Evolutionary conservation across 2,888 invertebrate species (phyloP).

Genomic region (Pasiphila rectangulata): DNA sequence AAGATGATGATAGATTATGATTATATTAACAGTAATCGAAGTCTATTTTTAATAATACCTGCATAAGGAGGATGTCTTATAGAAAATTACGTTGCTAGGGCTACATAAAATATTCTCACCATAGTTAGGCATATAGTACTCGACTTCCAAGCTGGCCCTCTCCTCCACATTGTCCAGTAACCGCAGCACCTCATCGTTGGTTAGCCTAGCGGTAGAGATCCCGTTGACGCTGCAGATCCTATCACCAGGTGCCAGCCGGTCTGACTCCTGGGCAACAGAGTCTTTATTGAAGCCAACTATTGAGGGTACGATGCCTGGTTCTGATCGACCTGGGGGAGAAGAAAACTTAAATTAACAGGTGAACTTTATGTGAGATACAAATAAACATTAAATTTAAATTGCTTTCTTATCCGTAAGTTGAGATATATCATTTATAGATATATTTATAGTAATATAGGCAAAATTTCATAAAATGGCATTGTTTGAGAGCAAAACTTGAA

Average conservation of each 20-base stretch:
- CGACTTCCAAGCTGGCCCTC: constrained; percentile 89
- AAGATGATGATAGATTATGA: too few relatives aligned
- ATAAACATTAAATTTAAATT: neutral
- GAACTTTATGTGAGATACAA: neutral
- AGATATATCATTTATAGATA: too few relatives aligned
- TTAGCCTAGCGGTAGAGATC: constrained; percentile 86
- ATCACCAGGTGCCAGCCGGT: constrained; percentile 89
- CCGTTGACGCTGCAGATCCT: constrained; percentile 91
- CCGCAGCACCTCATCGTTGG: constrained; percentile 88
- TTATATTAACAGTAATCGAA: too few relatives aligned
- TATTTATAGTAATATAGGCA: too few relatives aligned
- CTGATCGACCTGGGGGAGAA: constrained; percentile 82
- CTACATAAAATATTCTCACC: constrained; percentile 80
- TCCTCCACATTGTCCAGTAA: constrained; percentile 87
- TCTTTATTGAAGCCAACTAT: constrained; percentile 86
- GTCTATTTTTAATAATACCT: too few relatives aligned
- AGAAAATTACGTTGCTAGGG: too few relatives aligned
- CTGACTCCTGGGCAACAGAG: constrained; percentile 86
- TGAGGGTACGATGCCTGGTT: constrained; percentile 84
- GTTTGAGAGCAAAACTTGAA: too few relatives aligned
- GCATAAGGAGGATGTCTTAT: too few relatives aligned
- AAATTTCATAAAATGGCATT: too few relatives aligned
- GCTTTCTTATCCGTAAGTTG: neutral
- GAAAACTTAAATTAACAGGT: neutral
- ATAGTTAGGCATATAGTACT: constrained; percentile 90